These are phyloP conservation scores for Pachypsylla venusta DNA, from an alignment of 1,140 invertebrate genomes.

Conservation along the genomic window DNA sequence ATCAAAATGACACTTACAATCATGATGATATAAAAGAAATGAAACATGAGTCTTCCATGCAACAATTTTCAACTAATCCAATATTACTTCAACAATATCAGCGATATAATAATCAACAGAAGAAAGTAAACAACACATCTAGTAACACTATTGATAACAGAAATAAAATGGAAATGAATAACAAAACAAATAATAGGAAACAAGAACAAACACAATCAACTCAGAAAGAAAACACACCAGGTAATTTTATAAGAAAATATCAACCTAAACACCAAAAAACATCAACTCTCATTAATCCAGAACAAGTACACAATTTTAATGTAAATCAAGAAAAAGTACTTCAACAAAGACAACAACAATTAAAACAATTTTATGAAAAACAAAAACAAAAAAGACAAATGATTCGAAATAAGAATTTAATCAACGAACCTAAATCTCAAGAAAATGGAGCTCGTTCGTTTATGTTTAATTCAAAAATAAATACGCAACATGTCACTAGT, in stretches of 20 bases:
- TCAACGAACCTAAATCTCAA: background rate
- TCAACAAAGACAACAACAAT: conserved; percentile 9
- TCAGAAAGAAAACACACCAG: background rate
- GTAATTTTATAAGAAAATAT: background rate
- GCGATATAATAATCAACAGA: conserved; percentile 1
- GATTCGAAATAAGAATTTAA: background rate
- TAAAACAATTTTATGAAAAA: conserved; percentile 7
- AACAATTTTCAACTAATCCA: background rate
- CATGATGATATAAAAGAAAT: background rate
- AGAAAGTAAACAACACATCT: background rate
- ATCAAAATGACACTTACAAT: background rate
- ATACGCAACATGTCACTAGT: background rate
- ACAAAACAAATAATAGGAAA: background rate
- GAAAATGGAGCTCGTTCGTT: background rate
- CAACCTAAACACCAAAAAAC: background rate
- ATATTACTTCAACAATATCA: conserved; percentile 1
- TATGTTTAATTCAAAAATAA: conserved; percentile 6
- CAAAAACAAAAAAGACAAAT: conserved; percentile 7
- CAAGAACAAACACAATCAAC: background rate
- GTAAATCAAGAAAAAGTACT: conserved; percentile 6
- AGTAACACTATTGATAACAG: background rate
- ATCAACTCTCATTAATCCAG: background rate
- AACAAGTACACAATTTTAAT: background rate
- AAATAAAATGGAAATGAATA: background rate
- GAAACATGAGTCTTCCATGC: background rate